Conservation (phyloP, 2,797 vertebrate species). For the Arnoldichthys spilopterus region DNA sequence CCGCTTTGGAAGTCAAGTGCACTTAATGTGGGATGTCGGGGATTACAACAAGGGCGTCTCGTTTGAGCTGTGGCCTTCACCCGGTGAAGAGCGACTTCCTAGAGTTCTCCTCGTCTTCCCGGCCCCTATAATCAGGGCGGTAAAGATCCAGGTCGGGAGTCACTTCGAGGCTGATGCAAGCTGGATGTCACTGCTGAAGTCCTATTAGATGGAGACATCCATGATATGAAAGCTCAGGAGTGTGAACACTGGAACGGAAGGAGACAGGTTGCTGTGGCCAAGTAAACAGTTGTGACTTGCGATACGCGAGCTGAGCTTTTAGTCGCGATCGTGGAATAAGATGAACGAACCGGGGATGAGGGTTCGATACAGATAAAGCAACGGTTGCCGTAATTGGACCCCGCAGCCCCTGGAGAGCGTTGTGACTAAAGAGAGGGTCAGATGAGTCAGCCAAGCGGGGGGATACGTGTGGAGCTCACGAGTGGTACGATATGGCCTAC, state of each 20-base stretch:
- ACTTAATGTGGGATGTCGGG: constrained; percentile 38
- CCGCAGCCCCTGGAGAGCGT: constrained; percentile 1
- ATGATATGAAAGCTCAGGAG: neutral
- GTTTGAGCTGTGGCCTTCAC: constrained; percentile 21
- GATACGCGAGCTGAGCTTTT: constrained; percentile 4
- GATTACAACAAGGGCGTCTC: constrained; percentile 35
- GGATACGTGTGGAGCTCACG: neutral
- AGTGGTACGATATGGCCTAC: neutral
- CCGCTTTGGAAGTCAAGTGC: constrained; percentile 35
- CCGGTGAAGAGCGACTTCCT: constrained; percentile 8
- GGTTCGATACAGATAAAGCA: constrained; percentile 5
- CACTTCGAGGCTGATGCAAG: constrained; percentile 9
- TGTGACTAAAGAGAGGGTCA: neutral
- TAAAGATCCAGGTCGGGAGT: constrained; percentile 7
- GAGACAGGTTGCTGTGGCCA: neutral
- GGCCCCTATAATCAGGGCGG: constrained; percentile 2
- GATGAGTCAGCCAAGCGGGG: neutral
- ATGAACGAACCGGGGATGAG: constrained; percentile 4
- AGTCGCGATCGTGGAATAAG: neutral
- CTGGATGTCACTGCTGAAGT: constrained; percentile 11
- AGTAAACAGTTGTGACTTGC: constrained; percentile 20
- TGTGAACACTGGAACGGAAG: constrained; percentile 12
- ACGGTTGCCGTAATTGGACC: neutral
- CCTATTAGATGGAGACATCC: constrained; percentile 6
- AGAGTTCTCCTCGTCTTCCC: constrained; percentile 8